Conservation (phyloP, 92 coral and sea anemone genomes). For the Porites lobata region DNA sequence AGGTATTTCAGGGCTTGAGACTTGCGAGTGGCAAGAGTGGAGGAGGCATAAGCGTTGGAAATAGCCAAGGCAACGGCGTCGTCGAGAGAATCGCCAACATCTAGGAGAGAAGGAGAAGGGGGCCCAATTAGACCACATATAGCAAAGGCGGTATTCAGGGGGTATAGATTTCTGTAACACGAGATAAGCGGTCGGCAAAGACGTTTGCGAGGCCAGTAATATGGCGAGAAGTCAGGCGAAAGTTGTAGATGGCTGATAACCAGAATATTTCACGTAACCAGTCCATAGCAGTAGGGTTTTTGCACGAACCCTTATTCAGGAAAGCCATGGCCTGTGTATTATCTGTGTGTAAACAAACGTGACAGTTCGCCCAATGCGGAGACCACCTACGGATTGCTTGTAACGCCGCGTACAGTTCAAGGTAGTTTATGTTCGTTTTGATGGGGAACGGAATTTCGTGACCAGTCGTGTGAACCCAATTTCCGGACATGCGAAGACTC, state of each 20-base stretch:
- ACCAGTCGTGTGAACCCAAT: background rate
- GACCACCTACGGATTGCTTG: background rate
- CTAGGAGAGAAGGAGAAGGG: background rate
- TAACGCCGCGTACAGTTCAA: background rate
- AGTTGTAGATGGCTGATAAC: background rate
- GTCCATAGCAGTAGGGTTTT: background rate
- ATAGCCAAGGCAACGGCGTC: background rate
- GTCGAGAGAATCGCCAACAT: background rate
- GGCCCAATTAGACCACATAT: background rate
- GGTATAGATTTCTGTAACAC: background rate
- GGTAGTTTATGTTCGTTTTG: background rate
- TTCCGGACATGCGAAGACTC: background rate
- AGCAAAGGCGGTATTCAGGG: background rate
- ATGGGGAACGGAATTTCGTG: background rate
- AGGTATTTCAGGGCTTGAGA: background rate
- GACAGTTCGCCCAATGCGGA: background rate
- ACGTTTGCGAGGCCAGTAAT: too few relatives aligned
- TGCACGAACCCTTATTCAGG: background rate
- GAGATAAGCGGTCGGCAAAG: background rate
- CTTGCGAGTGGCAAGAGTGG: background rate
- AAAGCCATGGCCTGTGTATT: background rate
- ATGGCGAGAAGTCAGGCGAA: background rate
- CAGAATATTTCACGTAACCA: background rate
- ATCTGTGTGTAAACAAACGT: background rate
- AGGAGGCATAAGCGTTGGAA: background rate